phyloP scores from a whole-genome alignment of 2,113 vertebrate species.

The Panthera tigris region DNA sequence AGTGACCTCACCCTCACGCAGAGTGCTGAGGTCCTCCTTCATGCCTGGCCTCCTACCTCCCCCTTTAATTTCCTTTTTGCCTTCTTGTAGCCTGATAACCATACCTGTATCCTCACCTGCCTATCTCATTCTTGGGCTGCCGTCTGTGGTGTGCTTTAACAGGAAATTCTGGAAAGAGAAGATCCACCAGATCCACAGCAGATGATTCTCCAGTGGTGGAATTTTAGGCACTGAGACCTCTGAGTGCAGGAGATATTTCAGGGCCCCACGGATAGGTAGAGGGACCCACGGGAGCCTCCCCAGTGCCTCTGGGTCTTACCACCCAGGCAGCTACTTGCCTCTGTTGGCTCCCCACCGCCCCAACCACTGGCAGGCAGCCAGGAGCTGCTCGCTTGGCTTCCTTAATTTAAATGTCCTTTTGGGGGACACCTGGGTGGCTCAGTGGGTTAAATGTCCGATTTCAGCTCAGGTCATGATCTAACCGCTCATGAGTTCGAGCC shows the following conservation, averaged over 20 bases:
- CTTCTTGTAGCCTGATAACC: background rate
- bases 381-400: background rate
- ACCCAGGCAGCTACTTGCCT: background rate
- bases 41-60: too few species aligned
- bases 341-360: background rate
- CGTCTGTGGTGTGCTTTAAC: background rate
- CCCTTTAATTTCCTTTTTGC: background rate
- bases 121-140: background rate
- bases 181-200: background rate
- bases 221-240: background rate
- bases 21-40: background rate
- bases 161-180: constrained; percentile 38
- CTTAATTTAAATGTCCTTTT: background rate
- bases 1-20: accelerated
- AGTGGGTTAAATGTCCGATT: too few species aligned
- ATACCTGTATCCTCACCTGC: background rate
- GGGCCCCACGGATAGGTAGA: too few species aligned
- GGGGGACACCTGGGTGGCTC: too few species aligned
- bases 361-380: background rate
- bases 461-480: too few species aligned
- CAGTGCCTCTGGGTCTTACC: background rate
- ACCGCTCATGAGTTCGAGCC: too few species aligned
- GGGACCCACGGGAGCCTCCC: background rate
- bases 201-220: background rate
- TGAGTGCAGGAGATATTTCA: background rate